Percentiles rank a stretch among this genome's conserved stretches.
phyloP scores from a whole-genome alignment of 2,888 invertebrate species.

The Sarcophaga carnaria region DNA sequence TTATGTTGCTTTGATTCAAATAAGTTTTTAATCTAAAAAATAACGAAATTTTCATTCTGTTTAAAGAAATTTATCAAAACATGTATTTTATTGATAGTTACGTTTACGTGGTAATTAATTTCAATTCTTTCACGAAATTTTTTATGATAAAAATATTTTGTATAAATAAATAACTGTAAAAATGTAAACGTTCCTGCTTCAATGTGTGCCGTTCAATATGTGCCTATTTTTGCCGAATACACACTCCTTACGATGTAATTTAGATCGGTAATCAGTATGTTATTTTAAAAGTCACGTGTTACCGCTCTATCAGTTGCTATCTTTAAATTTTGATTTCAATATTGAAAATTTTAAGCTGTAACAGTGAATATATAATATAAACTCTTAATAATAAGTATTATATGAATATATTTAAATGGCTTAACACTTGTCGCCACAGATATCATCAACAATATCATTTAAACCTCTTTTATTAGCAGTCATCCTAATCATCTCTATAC shows the following conservation, averaged over 20 bases:
- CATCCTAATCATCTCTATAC: neutral
- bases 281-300: conserved; percentile 62
- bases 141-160: neutral
- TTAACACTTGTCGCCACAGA: conserved; percentile 63
- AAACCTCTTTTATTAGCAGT: conserved; percentile 13
- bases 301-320: conserved; percentile 41
- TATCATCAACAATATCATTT: conserved; percentile 34
- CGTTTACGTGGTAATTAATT: neutral
- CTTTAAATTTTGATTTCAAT: conserved; percentile 49
- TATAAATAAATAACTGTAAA: neutral
- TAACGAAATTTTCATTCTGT: too few relatives aligned
- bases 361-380: conserved; percentile 5
- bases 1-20: too few relatives aligned
- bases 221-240: too few relatives aligned
- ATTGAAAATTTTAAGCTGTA: conserved; percentile 33
- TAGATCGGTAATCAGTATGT: conserved; percentile 51
- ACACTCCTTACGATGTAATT: neutral
- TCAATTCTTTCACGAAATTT: neutral
- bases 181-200: conserved; percentile 12
- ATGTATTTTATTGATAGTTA: too few relatives aligned
- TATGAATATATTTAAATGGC: conserved; percentile 43
- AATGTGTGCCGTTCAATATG: neutral
- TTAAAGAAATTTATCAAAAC: too few relatives aligned
- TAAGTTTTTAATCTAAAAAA: too few relatives aligned
- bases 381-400: conserved; percentile 9